These are phyloP conservation scores for Stratiomys singularior DNA, from an alignment of 2,888 invertebrate genomes.

Conservation along the genomic window DNA sequence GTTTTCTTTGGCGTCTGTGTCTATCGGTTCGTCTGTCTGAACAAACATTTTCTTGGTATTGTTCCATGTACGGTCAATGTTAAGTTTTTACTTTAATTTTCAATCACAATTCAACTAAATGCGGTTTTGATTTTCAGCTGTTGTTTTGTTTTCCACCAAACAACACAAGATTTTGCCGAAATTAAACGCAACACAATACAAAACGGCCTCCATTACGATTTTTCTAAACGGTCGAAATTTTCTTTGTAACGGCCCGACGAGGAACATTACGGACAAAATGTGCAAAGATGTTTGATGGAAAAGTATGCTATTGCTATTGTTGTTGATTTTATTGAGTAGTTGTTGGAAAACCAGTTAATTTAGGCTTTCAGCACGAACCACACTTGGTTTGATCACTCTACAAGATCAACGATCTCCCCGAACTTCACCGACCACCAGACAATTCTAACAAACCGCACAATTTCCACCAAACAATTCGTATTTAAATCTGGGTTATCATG, in stretches of 20 bases:
- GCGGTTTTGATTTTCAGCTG: neutral
- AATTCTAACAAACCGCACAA: neutral
- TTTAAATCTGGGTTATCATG: constrained; percentile 12
- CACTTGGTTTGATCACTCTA: neutral
- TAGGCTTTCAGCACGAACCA: neutral
- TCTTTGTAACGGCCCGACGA: neutral
- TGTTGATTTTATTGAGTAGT: neutral
- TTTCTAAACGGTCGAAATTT: neutral
- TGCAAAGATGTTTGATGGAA: constrained; percentile 5
- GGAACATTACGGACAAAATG: neutral
- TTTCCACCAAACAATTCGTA: neutral
- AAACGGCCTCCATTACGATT: constrained; percentile 1
- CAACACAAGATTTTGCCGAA: neutral
- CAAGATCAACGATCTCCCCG: constrained; percentile 3
- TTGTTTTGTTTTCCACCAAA: neutral
- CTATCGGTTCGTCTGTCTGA: neutral
- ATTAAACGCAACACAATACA: neutral
- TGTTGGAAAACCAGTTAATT: constrained; percentile 9
- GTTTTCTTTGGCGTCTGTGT: neutral
- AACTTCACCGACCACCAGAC: neutral
- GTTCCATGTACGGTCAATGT: neutral
- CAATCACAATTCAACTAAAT: neutral
- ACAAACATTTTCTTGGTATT: neutral
- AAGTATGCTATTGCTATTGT: neutral
- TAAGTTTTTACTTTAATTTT: constrained; percentile 2